Base-by-base conservation (phyloP, 2,888 invertebrate species). In the Synergus itoensis region DNA sequence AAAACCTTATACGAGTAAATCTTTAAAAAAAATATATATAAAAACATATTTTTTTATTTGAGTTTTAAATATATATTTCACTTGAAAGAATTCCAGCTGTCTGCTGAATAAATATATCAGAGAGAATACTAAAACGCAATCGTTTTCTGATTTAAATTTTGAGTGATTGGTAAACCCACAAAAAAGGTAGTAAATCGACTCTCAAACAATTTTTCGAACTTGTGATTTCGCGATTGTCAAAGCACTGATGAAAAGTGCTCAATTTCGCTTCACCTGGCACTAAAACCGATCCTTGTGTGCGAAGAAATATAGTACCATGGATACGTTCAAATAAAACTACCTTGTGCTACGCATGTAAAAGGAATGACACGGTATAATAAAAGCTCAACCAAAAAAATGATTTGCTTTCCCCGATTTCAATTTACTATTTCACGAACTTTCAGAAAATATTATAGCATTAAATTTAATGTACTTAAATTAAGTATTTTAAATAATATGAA, bases 351-450 rank as follows among this genome's bases (percentile, higher is more conserved):
- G 41, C 65, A 9, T 41, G 41, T 65, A 40, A 65, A 43, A 40
- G 41, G 41, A 65, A 18, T 43, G 18, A 18, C 18, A 9, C 12
- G 65, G 16, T 65, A 41, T 41, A 65, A 40, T 65, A 3, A 18
- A 65, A 65, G 41, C 4, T 36, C 18, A 41, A 18, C 11, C 4
- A n/a, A 18, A 65, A 12, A 65, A 65, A 18, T 18, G 41, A 65
- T 65, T 65, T 65, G 41, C 41, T n/a, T 41, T 43, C n/a, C 65
- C 18, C 16, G 41, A 65, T 65, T 65, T 65, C 40, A 65, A 43
- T 43, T 65, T 65, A 65, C 18, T 65, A 43, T 65, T 18, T 40
- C 41, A 41, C 18, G 0, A 18, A 40, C 28, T 5, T 36, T 7
- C 1, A 40, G 9, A 40, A 65, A 40, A 65, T 18, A 11, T 65